A percentile compares a stretch with the other conserved stretches of the same genome.
Conservation (phyloP, 2,888 invertebrate genomes). For the Watsonalla cultraria region DNA sequence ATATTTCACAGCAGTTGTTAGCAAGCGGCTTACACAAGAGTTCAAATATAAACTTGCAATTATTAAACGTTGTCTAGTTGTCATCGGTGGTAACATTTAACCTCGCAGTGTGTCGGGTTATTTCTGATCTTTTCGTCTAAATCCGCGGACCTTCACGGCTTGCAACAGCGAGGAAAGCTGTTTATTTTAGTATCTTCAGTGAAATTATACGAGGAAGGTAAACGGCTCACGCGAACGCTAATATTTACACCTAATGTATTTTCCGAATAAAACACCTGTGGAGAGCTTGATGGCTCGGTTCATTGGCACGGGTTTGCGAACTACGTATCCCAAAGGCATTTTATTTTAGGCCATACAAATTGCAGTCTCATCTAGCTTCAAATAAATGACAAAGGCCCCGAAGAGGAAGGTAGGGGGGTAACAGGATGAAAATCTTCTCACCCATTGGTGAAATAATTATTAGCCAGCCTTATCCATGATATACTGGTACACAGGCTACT, state of each 20-base stretch:
- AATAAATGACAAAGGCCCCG: too few species aligned
- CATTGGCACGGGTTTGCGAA: not conserved
- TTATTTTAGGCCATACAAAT: too few species aligned
- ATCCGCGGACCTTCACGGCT: slow-evolving; percentile 35
- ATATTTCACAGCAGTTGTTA: not conserved
- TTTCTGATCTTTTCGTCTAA: slow-evolving; percentile 34
- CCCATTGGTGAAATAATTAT: too few species aligned
- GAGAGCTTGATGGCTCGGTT: not conserved
- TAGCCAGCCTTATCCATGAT: too few species aligned
- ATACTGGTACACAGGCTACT: too few species aligned
- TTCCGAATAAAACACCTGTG: not conserved
- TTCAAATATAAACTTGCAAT: not conserved
- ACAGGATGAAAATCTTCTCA: too few species aligned
- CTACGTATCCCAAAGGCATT: too few species aligned
- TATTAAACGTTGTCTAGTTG: slow-evolving; percentile 26
- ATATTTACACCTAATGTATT: slow-evolving; percentile 1
- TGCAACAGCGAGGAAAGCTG: slow-evolving; percentile 28
- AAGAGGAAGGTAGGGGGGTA: too few species aligned
- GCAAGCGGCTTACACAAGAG: not conserved
- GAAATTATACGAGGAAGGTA: slow-evolving; percentile 30
- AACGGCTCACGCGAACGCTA: slow-evolving; percentile 7
- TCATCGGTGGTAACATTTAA: slow-evolving; percentile 32
- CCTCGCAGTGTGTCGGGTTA: slow-evolving; percentile 32
- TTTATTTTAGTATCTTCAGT: slow-evolving; percentile 31
- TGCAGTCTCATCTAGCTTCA: too few species aligned